Evolutionary conservation across 2,888 invertebrate species (phyloP).

Genomic region (Agonopterix subpropinquella): DNA sequence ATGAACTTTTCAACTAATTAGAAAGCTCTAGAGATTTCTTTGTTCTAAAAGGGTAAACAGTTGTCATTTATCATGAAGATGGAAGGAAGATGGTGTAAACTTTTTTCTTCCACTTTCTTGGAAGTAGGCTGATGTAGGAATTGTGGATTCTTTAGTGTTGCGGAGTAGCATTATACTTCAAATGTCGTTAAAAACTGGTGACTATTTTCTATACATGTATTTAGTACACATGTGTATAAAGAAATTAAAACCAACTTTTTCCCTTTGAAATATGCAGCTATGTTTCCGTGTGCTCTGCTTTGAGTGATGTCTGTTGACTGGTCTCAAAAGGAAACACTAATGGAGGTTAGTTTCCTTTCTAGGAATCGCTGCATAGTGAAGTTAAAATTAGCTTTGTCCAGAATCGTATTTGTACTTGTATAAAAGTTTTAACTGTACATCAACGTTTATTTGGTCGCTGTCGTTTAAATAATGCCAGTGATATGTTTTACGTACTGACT

Average conservation of each 20-base stretch:
- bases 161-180: too few species aligned
- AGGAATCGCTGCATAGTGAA: conserved; percentile 19
- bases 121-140: too few species aligned
- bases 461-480: too few species aligned
- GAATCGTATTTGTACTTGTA: neutral
- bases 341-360: conserved; percentile 43
- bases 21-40: conserved; percentile 50
- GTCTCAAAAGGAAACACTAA: conserved; percentile 39
- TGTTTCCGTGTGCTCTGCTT: conserved; percentile 30
- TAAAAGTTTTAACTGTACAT: too few species aligned
- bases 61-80: conserved; percentile 1
- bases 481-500: too few species aligned
- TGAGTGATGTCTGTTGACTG: conserved; percentile 29
- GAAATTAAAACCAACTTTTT: too few species aligned
- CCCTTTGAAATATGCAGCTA: neutral
- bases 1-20: conserved; percentile 45
- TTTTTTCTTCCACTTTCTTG: too few species aligned
- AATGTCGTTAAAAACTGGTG: too few species aligned
- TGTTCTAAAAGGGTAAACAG: conserved; percentile 36
- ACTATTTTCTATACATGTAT: too few species aligned
- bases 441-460: too few species aligned
- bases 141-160: too few species aligned
- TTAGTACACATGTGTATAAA: neutral
- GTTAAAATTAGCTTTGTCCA: conserved; percentile 5
- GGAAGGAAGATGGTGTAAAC: too few species aligned